Base-by-base conservation (phyloP, 2,888 invertebrate genomes). In the Eilema sororculum region DNA sequence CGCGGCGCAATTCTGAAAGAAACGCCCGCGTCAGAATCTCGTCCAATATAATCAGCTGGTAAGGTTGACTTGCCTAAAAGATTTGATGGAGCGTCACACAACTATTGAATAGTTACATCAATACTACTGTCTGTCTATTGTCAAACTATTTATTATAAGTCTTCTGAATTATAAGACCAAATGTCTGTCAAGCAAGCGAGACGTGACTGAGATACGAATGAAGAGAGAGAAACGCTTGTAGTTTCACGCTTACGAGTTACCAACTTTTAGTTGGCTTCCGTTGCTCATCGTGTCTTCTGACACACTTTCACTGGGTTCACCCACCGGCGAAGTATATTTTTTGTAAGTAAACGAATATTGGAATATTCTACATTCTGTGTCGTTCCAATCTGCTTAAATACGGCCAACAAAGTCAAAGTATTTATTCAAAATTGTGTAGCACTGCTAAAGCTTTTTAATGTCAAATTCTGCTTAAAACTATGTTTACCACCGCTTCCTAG, bases 101-200 rank as follows among this genome's bases (percentile, higher is more conserved):
- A 41, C 0, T 33, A 2, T 24, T 37, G 37, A 24, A 37, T 20
- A 9, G 24, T 9, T 24, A 37, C 9, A 37, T 2, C 13, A 16
- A 16, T 41, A 41, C 9, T 13, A 9, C 3, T 62, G 9, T 22
- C 37, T 62, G 24, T 24, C 62, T 41, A 41, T 62, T 41, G 13
- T 41, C 37, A 20, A 62, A 62, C 37, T 62, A 41, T 62, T 62
- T 41, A 3, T 62, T 41, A 24, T 37, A 62, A 37, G 62, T 62
- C 62, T 62, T 37, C 61, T 24, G 30, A 61, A 61, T 37, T 37
- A 61, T 61, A 41, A 62, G 62, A 8, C 24, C 62, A 41, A 62
- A 62, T 41, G 62, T 37, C 2, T 62, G 41, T 62, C 62, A 22
- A 37, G 37, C 37, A 16, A 62, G 30, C 37, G 28, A 64, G 13